Base-by-base conservation (phyloP, 2,113 vertebrate genomes). In the Hippoglossus stenolepis region DNA sequence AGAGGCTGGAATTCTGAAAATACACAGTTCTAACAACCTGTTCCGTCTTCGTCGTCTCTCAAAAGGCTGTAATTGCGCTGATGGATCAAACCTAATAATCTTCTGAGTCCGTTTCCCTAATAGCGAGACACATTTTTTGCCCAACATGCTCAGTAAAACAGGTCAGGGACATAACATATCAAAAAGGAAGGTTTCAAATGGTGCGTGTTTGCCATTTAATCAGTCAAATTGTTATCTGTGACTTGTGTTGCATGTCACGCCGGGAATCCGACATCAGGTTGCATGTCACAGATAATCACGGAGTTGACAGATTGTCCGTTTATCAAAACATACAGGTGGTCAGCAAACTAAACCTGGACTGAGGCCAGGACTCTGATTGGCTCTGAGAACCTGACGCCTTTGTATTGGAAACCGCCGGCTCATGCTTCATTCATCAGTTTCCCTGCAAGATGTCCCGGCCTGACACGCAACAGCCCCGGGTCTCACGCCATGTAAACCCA, bases 391-490 rank as follows among this genome's bases (percentile, higher is more conserved):
- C 54, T 43, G 67, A 78, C 21, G 71, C 72, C 71, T 85, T 90
- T 92, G 88, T 93, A 63, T 75, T 75, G 73, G 79, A 86, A 87
- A 90, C 49, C 13, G 11, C 63, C 62, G 69, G 35, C 12, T 79
- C 54, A 26, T 69, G 65, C 79, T 88, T 93, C 87, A 87, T 63
- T 93, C 92, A 93, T 77, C 89, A 77, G 76, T n/a, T 77, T 71
- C 56, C 54, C 71, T 87, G 69, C 21, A 63, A 71, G 21, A 70
- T 40, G 53, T 73, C 69, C 51, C 35, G 0, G 81, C 61, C 60
- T 88, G 81, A 91, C 90, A 92, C 84, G 89, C 92, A 77, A 91
- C 21, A 2, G 49, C 67, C 65, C 51, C 3, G 2, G 31, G 70
- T 78, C 75, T 88, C 90, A 92, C 85, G 85, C 79, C 85, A 86